These are phyloP conservation scores for Turritopsis rubra DNA, from an alignment of 30 jellyfish, hydroid and myxozoan genomes.

Conservation along the genomic window DNA sequence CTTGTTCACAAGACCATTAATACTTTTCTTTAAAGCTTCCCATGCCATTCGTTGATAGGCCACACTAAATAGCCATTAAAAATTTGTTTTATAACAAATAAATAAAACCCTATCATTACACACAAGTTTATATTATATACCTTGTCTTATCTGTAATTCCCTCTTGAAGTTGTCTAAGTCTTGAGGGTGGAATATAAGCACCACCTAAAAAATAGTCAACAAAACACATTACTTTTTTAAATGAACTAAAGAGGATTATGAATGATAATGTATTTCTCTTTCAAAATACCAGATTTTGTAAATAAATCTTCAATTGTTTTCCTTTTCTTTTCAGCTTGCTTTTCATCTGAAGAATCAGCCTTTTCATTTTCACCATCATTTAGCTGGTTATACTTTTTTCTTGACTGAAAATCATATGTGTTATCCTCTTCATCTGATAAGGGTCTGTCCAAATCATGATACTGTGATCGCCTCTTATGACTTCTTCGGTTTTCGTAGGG, in stretches of 20 bases:
- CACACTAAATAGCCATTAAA: constrained; percentile 58
- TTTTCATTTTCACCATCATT: neutral
- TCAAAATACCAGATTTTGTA: constrained; percentile 84
- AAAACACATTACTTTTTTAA: neutral
- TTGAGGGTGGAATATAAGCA: constrained; percentile 97
- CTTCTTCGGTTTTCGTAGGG: neutral
- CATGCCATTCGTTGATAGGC: constrained; percentile 98
- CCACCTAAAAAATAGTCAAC: constrained; percentile 63
- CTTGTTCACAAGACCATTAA: constrained; percentile 92
- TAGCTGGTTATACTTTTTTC: neutral
- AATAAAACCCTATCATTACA: neutral
- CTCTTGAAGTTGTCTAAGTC: constrained; percentile 64
- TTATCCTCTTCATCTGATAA: neutral
- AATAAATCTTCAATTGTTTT: constrained; percentile 65
- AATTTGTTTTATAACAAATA: neutral
- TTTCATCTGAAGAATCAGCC: constrained; percentile 17
- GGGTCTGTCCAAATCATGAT: neutral
- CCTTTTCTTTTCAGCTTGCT: constrained; percentile 29
- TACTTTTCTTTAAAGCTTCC: constrained; percentile 98
- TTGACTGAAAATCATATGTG: neutral
- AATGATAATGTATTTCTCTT: neutral
- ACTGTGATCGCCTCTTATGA: neutral
- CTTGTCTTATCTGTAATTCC: constrained; percentile 80
- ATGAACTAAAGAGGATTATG: neutral
- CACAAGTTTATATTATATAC: too few species aligned